Evolutionary conservation across 2,113 vertebrate genomes (phyloP).

Genomic region (Propithecus coquereli): DNA sequence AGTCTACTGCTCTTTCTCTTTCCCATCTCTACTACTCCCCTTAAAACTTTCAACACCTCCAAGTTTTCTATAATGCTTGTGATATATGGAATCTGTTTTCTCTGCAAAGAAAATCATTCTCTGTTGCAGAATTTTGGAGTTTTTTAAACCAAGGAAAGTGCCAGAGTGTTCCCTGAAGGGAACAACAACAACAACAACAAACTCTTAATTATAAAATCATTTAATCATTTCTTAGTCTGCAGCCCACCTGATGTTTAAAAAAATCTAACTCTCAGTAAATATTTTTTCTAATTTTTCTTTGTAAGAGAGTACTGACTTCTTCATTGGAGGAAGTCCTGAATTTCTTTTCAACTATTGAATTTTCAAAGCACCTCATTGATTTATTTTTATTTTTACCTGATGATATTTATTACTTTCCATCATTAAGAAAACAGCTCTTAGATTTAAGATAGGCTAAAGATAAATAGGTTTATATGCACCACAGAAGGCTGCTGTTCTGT

Average conservation of each 20-base stretch:
- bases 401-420: not conserved
- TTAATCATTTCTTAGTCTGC: slow-evolving; percentile 6
- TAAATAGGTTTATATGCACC: not conserved
- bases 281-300: not conserved
- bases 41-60: not conserved
- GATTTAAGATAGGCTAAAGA: not conserved
- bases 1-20: not conserved
- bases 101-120: not conserved
- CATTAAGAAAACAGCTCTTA: not conserved
- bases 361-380: not conserved
- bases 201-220: not conserved
- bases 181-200: not conserved
- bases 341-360: not conserved
- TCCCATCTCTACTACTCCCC: not conserved
- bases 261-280: not conserved
- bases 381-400: not conserved
- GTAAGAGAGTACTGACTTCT: not conserved
- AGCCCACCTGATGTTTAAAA: not conserved
- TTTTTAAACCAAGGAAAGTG: not conserved
- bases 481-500: not conserved
- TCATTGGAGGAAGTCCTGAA: not conserved
- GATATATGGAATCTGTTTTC: not conserved
- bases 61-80: not conserved
- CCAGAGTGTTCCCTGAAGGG: not conserved
- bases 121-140: not conserved